Evolutionary conservation across 1,140 invertebrate species (phyloP).

Genomic region (Caenorhabditis remanei): DNA sequence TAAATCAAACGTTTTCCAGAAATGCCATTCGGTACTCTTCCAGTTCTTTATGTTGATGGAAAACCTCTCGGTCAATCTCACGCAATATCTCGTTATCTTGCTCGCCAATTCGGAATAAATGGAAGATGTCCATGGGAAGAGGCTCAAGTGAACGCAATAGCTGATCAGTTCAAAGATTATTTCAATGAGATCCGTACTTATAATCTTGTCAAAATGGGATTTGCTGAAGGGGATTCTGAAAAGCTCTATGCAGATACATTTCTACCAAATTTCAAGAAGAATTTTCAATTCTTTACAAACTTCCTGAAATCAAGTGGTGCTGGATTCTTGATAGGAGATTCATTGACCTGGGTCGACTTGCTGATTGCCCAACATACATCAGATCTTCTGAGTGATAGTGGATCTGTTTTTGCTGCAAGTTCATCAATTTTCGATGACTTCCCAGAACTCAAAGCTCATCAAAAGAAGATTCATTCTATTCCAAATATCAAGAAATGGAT

Average conservation of each 20-base stretch:
- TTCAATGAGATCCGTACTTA: conserved; percentile 22
- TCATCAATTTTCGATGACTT: conserved; percentile 1
- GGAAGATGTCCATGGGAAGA: conserved; percentile 34
- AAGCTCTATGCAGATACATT: conserved; percentile 52
- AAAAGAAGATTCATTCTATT: conserved; percentile 56
- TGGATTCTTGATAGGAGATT: conserved; percentile 58
- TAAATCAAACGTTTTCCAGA: not conserved
- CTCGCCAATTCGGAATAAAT: conserved; percentile 49
- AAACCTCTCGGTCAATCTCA: conserved; percentile 40
- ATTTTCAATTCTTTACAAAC: conserved; percentile 36
- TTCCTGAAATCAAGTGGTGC: conserved; percentile 30
- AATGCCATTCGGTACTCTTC: conserved; percentile 44
- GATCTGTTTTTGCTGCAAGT: conserved; percentile 20
- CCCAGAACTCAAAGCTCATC: conserved; percentile 49
- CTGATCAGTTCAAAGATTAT: conserved; percentile 60
- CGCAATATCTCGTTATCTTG: conserved; percentile 51
- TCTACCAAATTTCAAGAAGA: conserved; percentile 55
- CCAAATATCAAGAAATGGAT: conserved; percentile 57
- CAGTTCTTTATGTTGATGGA: conserved; percentile 51
- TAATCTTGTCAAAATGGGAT: conserved; percentile 23
- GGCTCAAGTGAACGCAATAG: conserved; percentile 50
- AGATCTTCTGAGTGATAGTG: not conserved
- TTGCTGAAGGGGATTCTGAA: conserved; percentile 43
- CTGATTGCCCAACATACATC: conserved; percentile 36
- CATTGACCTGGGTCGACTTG: conserved; percentile 57